Base-by-base conservation (phyloP, 2,888 invertebrate genomes). In the Monochamus alternatus region DNA sequence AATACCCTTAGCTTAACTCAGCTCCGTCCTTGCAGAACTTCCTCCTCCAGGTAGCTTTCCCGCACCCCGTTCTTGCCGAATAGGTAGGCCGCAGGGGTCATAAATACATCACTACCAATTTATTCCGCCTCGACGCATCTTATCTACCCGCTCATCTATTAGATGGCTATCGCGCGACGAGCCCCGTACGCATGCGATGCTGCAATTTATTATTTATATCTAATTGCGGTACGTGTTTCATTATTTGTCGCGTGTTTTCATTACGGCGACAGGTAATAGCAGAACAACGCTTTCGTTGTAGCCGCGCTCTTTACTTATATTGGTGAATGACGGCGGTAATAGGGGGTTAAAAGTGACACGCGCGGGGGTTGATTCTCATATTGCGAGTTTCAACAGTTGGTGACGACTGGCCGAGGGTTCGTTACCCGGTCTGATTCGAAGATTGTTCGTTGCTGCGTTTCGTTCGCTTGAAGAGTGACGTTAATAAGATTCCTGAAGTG, bases 81-180 rank as follows among this genome's bases (percentile, higher is more conserved):
- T 75, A 72, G 51, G 75, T 58, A n/a, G 52, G n/a, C 59, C 38
- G 7, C 52, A 38, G 43, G 64, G 65, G 51, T 59, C 72, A 47
- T 75, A 75, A 75, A 75, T 60, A 72, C 62, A 75, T 75, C 75
- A 72, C 30, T 38, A 52, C 66, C 75, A 75, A 75, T n/a, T 75
- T 75, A 75, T 75, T 75, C 65, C 64, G 71, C 66, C 71, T 65
- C n/a, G 22, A 31, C 55, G 65, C 14, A 73, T 72, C 65, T 65
- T 75, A 75, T 75, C 75, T 72, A 31, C 12, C 31, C 52, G 38
- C 14, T 67, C 44, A 75, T 75, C 75, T 60, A 52, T 55, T 51
- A 72, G 75, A 75, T 75, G 47, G 58, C 44, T 75, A 75, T 75
- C 75, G 10, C 10, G n/a, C 32, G 32, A 30, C 38, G 47, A 31